Percentiles rank a stretch among this genome's conserved stretches.
Conservation (phyloP, 1,140 invertebrate species). For the Eubasilissa regina region DNA sequence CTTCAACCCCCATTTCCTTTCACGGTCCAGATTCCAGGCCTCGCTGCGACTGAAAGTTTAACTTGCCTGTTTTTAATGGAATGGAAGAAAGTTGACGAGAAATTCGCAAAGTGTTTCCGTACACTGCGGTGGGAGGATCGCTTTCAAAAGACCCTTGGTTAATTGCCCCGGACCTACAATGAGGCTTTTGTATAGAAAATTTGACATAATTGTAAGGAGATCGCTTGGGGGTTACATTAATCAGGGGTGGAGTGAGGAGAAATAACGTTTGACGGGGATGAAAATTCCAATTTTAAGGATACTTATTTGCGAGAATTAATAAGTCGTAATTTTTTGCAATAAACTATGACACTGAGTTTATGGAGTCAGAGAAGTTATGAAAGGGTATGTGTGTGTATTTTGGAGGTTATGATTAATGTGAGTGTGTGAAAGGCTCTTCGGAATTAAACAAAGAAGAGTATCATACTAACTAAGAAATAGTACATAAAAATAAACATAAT, state of each 20-base stretch:
- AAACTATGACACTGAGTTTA: too few species aligned
- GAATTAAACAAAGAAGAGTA: too few species aligned
- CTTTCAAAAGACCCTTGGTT: not conserved
- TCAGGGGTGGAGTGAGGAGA: not conserved
- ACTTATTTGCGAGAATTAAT: not conserved
- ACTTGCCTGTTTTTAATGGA: not conserved
- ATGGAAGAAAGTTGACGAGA: conserved; percentile 34
- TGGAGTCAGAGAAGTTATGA: too few species aligned
- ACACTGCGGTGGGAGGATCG: not conserved
- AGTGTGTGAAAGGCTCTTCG: too few species aligned
- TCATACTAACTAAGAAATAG: too few species aligned
- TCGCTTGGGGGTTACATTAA: not conserved
- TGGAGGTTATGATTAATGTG: too few species aligned
- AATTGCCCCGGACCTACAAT: conserved; percentile 1
- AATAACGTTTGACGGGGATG: not conserved
- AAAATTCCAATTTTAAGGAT: not conserved
- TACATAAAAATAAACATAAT: too few species aligned
- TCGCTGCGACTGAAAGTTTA: not conserved
- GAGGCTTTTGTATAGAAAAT: conserved; percentile 27
- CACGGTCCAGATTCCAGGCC: not conserved
- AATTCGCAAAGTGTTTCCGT: conserved; percentile 22
- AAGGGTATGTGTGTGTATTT: too few species aligned
- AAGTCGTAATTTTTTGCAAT: too few species aligned
- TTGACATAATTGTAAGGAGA: conserved; percentile 18
- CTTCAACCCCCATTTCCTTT: not conserved